Conservation (phyloP, 2,113 vertebrate genomes). For the Nyctibius bracteatus region DNA sequence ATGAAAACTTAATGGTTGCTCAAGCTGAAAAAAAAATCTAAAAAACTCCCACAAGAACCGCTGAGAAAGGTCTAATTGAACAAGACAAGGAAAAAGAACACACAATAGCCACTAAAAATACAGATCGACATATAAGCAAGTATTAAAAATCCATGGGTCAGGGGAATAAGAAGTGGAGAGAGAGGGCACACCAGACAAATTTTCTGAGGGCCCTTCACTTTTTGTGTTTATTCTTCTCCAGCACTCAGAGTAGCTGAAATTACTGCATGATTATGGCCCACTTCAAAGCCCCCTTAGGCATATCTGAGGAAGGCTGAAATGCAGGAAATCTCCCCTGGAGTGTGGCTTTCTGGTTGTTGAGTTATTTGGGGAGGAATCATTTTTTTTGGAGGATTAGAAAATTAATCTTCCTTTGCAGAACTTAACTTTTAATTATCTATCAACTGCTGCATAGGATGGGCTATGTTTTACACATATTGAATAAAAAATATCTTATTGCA, state of each 20-base stretch:
- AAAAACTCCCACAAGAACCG: accelerated
- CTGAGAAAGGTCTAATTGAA: neutral
- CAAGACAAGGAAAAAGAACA: neutral
- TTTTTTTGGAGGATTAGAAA: conserved; percentile 30
- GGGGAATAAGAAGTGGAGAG: neutral
- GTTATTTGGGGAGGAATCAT: conserved; percentile 24
- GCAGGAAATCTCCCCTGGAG: neutral
- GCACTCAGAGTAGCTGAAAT: conserved; percentile 4
- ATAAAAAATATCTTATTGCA: neutral
- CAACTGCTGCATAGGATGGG: neutral
- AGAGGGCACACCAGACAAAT: neutral
- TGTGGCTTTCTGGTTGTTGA: neutral
- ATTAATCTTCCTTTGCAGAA: conserved; percentile 44
- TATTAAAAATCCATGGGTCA: neutral
- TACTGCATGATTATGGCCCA: neutral
- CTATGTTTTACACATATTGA: neutral
- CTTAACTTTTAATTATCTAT: conserved; percentile 18
- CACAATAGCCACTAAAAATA: neutral
- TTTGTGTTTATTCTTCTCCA: conserved; percentile 8
- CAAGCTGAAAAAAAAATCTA: neutral
- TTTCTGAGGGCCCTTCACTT: neutral
- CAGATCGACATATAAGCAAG: neutral
- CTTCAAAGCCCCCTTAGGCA: conserved; percentile 13
- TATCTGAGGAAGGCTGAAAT: conserved; percentile 22
- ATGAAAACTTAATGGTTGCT: neutral